These are phyloP conservation scores for Aegotheles bennettii DNA, from an alignment of 2,113 vertebrate genomes.

Conservation along the genomic window DNA sequence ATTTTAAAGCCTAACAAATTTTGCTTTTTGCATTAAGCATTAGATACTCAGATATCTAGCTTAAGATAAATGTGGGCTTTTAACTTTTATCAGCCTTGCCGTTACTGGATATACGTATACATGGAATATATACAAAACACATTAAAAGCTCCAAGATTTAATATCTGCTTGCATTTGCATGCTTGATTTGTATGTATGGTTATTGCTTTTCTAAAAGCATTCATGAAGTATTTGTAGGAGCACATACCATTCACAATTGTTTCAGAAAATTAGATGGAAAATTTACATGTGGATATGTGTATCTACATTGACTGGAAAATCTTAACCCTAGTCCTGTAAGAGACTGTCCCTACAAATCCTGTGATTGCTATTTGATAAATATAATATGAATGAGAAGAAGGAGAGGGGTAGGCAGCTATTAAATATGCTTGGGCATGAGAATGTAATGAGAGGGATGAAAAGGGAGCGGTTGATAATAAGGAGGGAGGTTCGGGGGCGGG, in stretches of 20 bases:
- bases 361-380: neutral
- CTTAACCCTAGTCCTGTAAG: neutral
- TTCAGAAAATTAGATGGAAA: neutral
- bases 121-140: neutral
- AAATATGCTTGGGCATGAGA: neutral
- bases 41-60: neutral
- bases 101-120: neutral
- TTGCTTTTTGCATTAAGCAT: neutral
- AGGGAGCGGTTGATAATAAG: slow-evolving; percentile 6
- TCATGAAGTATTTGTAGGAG: neutral
- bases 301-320: neutral
- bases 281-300: neutral
- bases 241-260: neutral
- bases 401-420: neutral
- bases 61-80: neutral
- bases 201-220: slow-evolving; percentile 38
- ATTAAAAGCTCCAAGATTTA: neutral
- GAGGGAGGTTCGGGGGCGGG: neutral
- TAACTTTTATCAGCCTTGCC: neutral
- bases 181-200: neutral
- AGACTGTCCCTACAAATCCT: neutral
- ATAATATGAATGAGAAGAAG: neutral
- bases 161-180: neutral
- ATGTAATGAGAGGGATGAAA: neutral
- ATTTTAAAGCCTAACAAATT: neutral